phyloP scores from a whole-genome alignment of 2,797 vertebrate species.

The Alexandromys oeconomus region DNA sequence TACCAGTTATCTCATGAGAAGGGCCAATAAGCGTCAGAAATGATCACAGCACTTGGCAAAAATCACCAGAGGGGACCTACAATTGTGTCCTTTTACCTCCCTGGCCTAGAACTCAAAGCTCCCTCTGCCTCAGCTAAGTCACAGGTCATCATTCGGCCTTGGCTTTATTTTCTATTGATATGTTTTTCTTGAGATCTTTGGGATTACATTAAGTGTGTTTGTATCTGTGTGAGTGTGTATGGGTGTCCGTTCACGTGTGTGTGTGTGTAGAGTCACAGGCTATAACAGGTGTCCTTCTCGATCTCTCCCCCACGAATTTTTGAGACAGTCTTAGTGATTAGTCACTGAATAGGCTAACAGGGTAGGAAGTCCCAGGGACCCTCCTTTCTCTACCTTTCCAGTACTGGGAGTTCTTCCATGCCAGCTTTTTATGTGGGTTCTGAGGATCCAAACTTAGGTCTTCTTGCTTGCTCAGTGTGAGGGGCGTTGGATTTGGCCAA shows the following conservation, averaged over 20 bases:
- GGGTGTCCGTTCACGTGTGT: not conserved
- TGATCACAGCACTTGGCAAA: slow-evolving; percentile 11
- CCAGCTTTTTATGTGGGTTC: not conserved
- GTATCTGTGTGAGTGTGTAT: not conserved
- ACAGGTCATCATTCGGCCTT: not conserved
- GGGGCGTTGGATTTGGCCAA: not conserved
- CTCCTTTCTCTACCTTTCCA: not conserved
- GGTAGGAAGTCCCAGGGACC: not conserved
- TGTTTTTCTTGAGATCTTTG: slow-evolving; percentile 20
- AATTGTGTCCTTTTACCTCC: not conserved
- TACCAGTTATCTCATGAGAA: not conserved
- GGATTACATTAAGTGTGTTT: not conserved
- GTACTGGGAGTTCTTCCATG: not conserved
- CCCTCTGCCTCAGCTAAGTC: not conserved
- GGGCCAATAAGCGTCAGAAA: slow-evolving; percentile 19
- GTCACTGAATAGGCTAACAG: not conserved
- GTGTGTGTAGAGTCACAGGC: not conserved
- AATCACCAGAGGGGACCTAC: not conserved
- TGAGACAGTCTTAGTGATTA: not conserved
- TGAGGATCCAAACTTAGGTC: not conserved
- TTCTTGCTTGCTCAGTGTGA: not conserved
- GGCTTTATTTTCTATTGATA: slow-evolving; percentile 44
- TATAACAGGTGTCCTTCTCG: not conserved
- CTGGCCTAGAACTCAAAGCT: not conserved
- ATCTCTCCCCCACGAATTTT: not conserved